Conservation (phyloP, 2,888 invertebrate species). For the Drosophila buzzatii region DNA sequence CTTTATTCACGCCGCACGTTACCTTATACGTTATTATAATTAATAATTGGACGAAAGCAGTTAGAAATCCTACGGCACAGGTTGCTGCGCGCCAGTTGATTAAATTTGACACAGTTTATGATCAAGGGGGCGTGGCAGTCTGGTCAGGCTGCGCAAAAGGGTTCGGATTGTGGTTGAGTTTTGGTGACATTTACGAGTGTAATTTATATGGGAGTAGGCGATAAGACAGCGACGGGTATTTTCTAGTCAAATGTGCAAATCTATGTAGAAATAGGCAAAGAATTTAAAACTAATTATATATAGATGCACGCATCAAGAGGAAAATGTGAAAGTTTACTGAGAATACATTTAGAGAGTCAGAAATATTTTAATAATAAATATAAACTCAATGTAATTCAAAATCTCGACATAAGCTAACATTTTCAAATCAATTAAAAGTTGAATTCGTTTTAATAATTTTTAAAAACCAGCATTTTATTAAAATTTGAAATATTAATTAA, state of each 20-base stretch:
- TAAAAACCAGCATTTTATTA: no score
- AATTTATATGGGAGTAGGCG: slow-evolving; percentile 27
- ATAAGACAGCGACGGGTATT: neutral
- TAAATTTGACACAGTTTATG: slow-evolving; percentile 73
- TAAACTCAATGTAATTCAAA: no score
- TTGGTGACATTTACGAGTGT: slow-evolving; percentile 62
- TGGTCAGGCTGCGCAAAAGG: slow-evolving; percentile 51
- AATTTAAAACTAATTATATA: no score
- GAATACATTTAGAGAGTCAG: neutral
- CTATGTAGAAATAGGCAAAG: neutral
- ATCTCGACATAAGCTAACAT: no score
- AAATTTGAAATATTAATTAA: no score
- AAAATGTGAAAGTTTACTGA: neutral
- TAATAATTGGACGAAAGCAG: slow-evolving; percentile 60
- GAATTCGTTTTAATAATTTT: no score
- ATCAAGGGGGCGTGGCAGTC: neutral
- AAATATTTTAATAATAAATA: no score
- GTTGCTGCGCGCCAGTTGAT: slow-evolving; percentile 67
- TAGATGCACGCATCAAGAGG: neutral
- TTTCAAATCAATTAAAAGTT: no score
- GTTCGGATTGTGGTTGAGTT: slow-evolving; percentile 63
- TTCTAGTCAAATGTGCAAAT: neutral
- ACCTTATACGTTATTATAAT: slow-evolving; percentile 67
- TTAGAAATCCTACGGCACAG: slow-evolving; percentile 42
- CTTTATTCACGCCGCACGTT: slow-evolving; percentile 77